phyloP scores from a whole-genome alignment of 2,113 vertebrate genomes.

The Cyphomyrus plagiostoma region DNA sequence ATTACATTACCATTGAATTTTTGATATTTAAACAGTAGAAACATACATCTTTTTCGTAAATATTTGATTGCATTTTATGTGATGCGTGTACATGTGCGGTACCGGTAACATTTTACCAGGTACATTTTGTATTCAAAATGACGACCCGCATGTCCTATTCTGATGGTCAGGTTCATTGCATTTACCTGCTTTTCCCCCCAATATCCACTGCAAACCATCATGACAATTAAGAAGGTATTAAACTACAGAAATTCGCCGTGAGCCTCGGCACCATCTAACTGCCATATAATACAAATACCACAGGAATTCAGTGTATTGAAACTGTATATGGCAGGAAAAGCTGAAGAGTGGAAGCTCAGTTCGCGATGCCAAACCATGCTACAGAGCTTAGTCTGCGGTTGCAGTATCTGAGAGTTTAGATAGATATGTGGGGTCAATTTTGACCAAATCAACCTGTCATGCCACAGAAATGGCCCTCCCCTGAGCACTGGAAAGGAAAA shows the following conservation, averaged over 20 bases:
- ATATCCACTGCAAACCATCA: neutral
- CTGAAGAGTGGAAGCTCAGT: neutral
- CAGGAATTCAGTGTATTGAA: neutral
- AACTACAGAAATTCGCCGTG: neutral
- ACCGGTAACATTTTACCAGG: neutral
- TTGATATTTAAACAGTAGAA: neutral
- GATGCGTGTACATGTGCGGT: neutral
- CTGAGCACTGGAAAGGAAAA: neutral
- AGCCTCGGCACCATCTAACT: neutral
- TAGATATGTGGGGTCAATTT: neutral
- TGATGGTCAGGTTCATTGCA: neutral
- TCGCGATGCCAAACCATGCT: neutral
- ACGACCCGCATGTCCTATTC: neutral
- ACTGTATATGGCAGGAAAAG: neutral
- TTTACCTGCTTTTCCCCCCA: neutral
- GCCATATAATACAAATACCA: neutral
- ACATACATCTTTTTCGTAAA: neutral
- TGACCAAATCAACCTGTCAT: conserved; percentile 8
- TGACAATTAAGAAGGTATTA: neutral
- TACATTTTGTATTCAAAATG: neutral
- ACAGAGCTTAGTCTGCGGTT: neutral
- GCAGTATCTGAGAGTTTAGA: neutral
- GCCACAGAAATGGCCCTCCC: neutral
- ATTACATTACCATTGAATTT: neutral
- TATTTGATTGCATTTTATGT: neutral